Evolutionary conservation across 2,797 vertebrate genomes (phyloP).

Genomic region (Hypotaenidia okinawae): DNA sequence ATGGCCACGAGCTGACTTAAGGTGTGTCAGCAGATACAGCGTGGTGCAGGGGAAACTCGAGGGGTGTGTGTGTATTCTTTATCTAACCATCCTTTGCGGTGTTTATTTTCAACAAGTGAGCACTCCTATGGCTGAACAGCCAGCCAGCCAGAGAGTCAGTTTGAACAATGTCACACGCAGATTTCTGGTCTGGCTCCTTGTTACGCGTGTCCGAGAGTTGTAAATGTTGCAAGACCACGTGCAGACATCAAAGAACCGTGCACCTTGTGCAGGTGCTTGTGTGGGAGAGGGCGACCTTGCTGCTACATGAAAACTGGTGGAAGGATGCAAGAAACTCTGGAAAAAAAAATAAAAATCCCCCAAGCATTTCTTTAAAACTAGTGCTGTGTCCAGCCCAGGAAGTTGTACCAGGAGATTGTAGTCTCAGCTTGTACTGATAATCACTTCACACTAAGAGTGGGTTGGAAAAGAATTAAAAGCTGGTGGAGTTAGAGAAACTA

Average conservation of each 20-base stretch:
- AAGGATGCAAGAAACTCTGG: neutral
- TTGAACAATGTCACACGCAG: neutral
- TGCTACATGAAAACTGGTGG: neutral
- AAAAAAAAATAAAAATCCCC: no score
- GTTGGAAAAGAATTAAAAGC: neutral
- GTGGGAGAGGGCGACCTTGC: neutral
- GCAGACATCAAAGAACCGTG: neutral
- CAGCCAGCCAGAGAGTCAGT: neutral
- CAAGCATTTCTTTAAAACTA: neutral
- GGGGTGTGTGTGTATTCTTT: neutral
- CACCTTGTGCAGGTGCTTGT: neutral
- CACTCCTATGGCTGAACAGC: neutral
- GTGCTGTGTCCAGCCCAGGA: neutral
- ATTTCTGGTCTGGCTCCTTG: neutral
- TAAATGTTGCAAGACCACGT: neutral
- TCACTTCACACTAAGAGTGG: neutral
- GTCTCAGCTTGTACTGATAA: neutral
- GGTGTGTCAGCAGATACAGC: neutral
- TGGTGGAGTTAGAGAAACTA: neutral
- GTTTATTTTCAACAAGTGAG: conserved; percentile 22
- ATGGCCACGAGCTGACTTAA: neutral
- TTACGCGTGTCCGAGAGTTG: neutral
- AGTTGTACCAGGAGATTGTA: neutral
- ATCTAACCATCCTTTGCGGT: neutral
- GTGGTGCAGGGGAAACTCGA: neutral